A percentile compares a stretch with the other conserved stretches of the same genome.
Conservation (phyloP, 2,113 vertebrate genomes). For the Cyanoderma ruficeps region DNA sequence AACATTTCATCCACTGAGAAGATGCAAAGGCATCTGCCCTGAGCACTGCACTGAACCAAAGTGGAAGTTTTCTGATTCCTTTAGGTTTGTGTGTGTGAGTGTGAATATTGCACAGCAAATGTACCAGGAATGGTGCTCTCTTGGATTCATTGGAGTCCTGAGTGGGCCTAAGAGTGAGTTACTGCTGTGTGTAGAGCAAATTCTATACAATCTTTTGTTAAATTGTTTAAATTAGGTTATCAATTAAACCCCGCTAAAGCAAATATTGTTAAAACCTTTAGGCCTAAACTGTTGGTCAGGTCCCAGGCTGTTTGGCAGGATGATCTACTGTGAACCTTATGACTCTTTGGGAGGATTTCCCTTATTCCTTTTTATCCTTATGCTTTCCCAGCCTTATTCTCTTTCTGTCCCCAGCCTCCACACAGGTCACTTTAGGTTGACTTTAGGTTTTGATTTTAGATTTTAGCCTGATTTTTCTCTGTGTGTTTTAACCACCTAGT, state of each 20-base stretch:
- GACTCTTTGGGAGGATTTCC: background rate
- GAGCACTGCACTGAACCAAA: background rate
- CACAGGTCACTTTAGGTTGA: background rate
- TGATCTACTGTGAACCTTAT: background rate
- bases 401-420: background rate
- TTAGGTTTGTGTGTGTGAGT: background rate
- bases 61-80: background rate
- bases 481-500: background rate
- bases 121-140: background rate
- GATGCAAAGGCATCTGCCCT: background rate
- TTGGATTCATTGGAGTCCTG: background rate
- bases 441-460: background rate
- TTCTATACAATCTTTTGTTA: background rate
- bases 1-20: background rate
- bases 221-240: background rate
- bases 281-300: background rate
- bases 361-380: background rate
- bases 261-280: background rate
- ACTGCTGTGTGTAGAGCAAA: background rate
- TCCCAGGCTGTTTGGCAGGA: background rate
- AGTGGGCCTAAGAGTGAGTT: fast-evolving
- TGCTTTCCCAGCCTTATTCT: background rate
- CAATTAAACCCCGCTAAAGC: background rate
- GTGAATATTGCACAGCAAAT: background rate
- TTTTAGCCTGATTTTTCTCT: background rate